Conservation (phyloP, 2,888 invertebrate genomes). For the Drosophila tanythrix region DNA sequence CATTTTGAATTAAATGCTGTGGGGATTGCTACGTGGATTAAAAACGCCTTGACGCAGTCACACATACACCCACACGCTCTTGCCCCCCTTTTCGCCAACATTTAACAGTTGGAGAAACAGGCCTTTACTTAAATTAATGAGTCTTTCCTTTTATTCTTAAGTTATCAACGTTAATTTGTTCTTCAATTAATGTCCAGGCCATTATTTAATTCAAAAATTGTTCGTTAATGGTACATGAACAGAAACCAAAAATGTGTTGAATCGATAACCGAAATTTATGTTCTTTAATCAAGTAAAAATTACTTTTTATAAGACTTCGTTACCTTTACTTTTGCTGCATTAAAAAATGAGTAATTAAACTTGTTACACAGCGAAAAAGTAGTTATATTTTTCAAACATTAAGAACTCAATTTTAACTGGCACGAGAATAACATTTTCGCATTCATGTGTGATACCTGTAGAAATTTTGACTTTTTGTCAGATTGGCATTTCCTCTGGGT, state of each 20-base stretch:
- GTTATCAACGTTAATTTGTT: not conserved
- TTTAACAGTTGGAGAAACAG: not conserved
- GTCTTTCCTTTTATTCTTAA: not conserved
- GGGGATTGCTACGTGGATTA: slow-evolving; percentile 17
- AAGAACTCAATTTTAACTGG: not conserved
- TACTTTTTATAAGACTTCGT: not conserved
- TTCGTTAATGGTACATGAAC: not conserved
- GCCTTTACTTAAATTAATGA: not conserved
- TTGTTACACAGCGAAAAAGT: no score
- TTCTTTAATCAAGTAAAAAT: not conserved
- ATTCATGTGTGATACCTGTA: not conserved
- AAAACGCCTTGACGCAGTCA: slow-evolving; percentile 23
- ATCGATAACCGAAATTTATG: no score
- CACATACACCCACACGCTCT: not conserved
- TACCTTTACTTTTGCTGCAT: not conserved
- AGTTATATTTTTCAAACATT: not conserved
- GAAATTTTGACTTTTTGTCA: not conserved
- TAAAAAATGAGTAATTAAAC: not conserved
- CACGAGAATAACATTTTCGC: not conserved
- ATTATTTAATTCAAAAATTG: not conserved
- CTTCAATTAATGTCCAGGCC: not conserved
- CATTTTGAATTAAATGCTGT: slow-evolving; percentile 49
- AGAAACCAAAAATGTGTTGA: no score
- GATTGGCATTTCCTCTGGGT: not conserved
- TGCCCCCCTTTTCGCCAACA: not conserved